A percentile compares a stretch with the other conserved stretches of the same genome.
Conservation (phyloP, 2,113 vertebrate genomes). For the Coregonus clupeaformis region DNA sequence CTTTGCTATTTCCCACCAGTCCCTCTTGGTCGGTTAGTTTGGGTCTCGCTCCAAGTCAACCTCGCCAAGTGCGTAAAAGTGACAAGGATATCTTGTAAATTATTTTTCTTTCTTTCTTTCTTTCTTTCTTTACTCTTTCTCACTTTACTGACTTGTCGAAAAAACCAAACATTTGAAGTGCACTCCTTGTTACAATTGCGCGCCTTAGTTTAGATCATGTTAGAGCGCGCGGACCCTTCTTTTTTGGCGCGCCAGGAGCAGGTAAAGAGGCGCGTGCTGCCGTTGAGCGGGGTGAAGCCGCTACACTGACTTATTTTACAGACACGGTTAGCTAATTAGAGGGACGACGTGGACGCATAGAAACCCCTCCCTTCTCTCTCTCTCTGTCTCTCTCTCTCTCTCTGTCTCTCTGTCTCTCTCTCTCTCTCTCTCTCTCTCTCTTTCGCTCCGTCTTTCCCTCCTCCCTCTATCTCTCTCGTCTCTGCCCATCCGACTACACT, state of each 20-base stretch:
- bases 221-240: conserved; percentile 32
- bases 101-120: not conserved
- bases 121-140: not conserved
- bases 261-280: not conserved
- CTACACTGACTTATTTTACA: conserved; percentile 58
- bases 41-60: not conserved
- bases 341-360: conserved; percentile 49
- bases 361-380: conserved; percentile 60
- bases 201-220: conserved; percentile 16
- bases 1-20: not conserved
- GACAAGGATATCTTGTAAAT: not conserved
- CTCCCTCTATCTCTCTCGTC: conserved; percentile 25
- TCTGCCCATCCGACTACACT: not conserved
- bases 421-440: conserved; percentile 26
- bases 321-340: conserved; percentile 70
- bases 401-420: conserved; percentile 31
- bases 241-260: conserved; percentile 16
- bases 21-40: not conserved
- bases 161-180: conserved; percentile 16
- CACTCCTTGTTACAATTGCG: not conserved
- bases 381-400: conserved; percentile 19
- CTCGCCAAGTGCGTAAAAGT: conserved; percentile 6
- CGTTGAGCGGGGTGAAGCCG: conserved; percentile 10
- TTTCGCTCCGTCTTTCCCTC: conserved; percentile 10
- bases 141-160: conserved; percentile 13